Conservation (phyloP, 2,113 vertebrate genomes). For the Eclectus roratus region DNA sequence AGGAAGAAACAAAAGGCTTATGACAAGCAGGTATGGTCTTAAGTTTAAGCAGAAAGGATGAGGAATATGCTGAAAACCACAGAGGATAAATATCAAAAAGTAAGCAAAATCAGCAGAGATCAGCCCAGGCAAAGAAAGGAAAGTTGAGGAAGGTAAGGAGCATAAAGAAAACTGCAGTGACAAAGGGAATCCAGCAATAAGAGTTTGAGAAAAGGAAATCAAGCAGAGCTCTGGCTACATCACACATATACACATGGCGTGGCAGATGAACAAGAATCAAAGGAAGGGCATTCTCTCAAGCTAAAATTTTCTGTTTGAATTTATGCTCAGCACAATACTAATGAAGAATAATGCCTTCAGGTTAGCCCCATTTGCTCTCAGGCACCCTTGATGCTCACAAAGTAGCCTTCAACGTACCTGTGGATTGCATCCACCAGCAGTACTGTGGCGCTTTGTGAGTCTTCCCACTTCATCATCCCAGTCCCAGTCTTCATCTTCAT, state of each 20-base stretch:
- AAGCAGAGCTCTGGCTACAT: neutral
- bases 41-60: neutral
- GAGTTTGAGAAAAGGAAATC: neutral
- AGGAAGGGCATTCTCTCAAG: neutral
- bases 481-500: conserved; percentile 79
- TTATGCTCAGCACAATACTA: neutral
- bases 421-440: conserved; percentile 67
- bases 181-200: neutral
- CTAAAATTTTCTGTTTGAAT: neutral
- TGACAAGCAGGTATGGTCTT: neutral
- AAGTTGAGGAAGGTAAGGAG: neutral
- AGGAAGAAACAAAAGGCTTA: neutral
- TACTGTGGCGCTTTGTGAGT: conserved; percentile 66
- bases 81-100: neutral
- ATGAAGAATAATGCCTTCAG: neutral
- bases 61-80: neutral
- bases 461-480: conserved; percentile 77
- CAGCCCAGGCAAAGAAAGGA: neutral
- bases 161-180: neutral
- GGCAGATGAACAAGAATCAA: neutral
- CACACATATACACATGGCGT: fast-evolving
- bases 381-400: neutral
- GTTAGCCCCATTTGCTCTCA: neutral
- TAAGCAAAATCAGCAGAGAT: neutral
- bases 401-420: conserved; percentile 70